phyloP scores from a whole-genome alignment of 2,888 invertebrate species.

The Coenonympha glycerion region DNA sequence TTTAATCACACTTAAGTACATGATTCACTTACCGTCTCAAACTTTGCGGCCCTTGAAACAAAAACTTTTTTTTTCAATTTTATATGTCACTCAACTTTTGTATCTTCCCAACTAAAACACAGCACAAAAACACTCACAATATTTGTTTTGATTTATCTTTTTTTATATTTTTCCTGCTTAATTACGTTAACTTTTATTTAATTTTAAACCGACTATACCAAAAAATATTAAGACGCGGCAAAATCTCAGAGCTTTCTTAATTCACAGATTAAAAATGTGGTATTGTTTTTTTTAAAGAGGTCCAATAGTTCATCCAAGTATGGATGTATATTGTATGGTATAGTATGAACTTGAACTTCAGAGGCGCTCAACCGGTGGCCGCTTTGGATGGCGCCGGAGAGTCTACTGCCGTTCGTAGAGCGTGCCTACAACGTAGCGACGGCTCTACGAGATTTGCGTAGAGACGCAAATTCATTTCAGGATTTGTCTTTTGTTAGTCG shows the following conservation, averaged over 20 bases:
- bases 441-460: not conserved
- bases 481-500: not conserved
- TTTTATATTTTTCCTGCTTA: too few relatives aligned
- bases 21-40: not conserved
- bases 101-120: not conserved
- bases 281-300: conserved; percentile 13
- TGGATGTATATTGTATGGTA: conserved; percentile 10
- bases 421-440: conserved; percentile 8
- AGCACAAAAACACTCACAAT: not conserved
- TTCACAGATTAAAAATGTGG: not conserved
- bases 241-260: not conserved
- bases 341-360: conserved; percentile 35
- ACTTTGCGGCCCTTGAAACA: not conserved
- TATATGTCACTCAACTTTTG: not conserved
- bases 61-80: not conserved
- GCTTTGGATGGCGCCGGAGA: conserved; percentile 32
- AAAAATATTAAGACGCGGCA: not conserved
- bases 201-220: not conserved
- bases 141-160: too few relatives aligned
- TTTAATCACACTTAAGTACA: not conserved
- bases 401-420: conserved; percentile 32
- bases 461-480: not conserved
- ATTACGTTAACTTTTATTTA: not conserved
- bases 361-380: conserved; percentile 33
- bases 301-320: conserved; percentile 5